Evolutionary conservation across 2,113 vertebrate genomes (phyloP), one percentile per base, ranked within the genome.

Genomic region (Emydura subglobosa): DNA sequence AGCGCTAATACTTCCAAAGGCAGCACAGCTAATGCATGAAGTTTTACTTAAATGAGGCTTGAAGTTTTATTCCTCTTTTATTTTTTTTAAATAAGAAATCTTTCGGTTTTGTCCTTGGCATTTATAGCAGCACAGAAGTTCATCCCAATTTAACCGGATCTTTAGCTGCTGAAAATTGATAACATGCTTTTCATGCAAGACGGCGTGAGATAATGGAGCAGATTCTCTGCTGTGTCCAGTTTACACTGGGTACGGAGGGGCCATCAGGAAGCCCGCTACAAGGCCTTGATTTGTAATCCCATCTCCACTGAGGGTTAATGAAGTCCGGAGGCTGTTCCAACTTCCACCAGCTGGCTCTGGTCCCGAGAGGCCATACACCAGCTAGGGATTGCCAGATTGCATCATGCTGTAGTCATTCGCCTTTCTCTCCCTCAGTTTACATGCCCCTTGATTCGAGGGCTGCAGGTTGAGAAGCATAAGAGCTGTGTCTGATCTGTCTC

Each of bases 71-170:
- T 72, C 0, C 1, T 53, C 51, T 14, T 51, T 51, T 51, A 39
- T 11, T 79, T 3, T 54, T 88, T 25, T 13, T 0, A 29, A 25
- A 47, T 79, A 79, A 42, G 5, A 61, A 80, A n/a, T 1, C 0
- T 49, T 1, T 91, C 19, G 83, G 4, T 2, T 47, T 27, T 34
- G 1, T 80, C 7, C 44, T 6, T 74, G 47, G 24, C 54, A 65
- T 57, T 86, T 92, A n/a, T 34, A 10, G 17, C 50, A 65, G 7
- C 5, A 17, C 2, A 6, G 57, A 74, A 59, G 51, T 92, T 85
- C 19, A 59, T 3, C 27, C 49, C 57, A 82, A 87, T 68, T 92
- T 89, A 54, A 51, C 12, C 55, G 3, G 5, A 25, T 57, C 42
- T 72, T 29, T 7, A 78, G 29, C 42, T 51, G 6, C 2, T 86